A percentile compares a stretch with the other conserved stretches of the same genome.
Evolutionary conservation across 2,113 vertebrate genomes (phyloP).

Genomic region (Ibidorhyncha struthersii): DNA sequence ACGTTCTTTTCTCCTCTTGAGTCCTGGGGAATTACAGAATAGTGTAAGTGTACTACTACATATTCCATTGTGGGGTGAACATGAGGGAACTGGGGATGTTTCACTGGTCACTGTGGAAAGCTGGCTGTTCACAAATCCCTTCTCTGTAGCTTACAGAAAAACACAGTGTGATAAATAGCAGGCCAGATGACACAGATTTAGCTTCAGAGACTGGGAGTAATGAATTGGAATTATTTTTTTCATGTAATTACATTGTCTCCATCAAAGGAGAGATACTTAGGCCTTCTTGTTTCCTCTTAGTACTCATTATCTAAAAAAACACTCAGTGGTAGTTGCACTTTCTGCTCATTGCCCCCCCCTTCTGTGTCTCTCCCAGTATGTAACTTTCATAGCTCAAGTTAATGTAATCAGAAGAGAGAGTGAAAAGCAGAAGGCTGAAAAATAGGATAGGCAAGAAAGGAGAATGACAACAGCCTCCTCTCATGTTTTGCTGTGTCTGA

Average conservation of each 20-base stretch:
- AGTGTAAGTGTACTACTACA: accelerated
- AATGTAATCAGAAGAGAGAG: neutral
- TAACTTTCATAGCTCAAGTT: neutral
- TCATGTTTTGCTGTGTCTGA: neutral
- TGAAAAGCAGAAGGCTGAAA: neutral
- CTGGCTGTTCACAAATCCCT: neutral
- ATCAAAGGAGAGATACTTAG: neutral
- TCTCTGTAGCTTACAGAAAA: neutral
- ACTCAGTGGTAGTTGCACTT: neutral
- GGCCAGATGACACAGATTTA: no score
- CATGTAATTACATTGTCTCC: neutral
- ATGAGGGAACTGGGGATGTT: neutral
- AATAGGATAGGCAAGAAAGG: neutral
- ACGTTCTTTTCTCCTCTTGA: neutral
- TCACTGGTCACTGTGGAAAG: neutral
- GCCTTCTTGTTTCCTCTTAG: neutral
- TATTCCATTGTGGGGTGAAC: accelerated
- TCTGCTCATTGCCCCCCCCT: neutral
- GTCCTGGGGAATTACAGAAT: neutral
- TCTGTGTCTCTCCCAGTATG: neutral
- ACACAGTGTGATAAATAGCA: neutral
- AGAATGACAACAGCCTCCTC: neutral
- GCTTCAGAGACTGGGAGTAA: neutral
- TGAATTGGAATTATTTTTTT: neutral
- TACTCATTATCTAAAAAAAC: neutral